Conservation (phyloP, 2,888 invertebrate species). For the Tillus elongatus region DNA sequence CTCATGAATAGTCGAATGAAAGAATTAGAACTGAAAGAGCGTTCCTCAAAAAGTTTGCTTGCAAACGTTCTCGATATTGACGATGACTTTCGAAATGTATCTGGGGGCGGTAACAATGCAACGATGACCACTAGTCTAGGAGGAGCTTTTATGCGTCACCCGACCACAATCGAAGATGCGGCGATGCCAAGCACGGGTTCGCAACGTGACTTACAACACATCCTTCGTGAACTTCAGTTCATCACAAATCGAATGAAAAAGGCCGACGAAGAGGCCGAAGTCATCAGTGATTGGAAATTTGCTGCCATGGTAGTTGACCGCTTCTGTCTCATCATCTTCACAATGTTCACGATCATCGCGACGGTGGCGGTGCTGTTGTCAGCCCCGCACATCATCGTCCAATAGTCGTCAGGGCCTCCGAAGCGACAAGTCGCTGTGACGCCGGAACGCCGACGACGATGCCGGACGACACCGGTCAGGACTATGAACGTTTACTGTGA, state of each 20-base stretch:
- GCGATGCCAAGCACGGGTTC: constrained; percentile 47
- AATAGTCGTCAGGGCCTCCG: constrained; percentile 53
- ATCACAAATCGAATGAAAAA: constrained; percentile 91
- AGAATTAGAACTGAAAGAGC: constrained; percentile 85
- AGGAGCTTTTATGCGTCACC: constrained; percentile 54
- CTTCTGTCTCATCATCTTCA: constrained; percentile 93
- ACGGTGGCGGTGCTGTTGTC: constrained; percentile 85
- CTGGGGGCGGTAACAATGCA: constrained; percentile 47
- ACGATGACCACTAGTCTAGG: constrained; percentile 38
- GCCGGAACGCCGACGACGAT: constrained; percentile 7
- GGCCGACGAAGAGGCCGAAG: constrained; percentile 86
- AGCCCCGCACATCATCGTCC: constrained; percentile 92
- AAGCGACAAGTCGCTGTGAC: constrained; percentile 4
- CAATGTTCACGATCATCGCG: constrained; percentile 86
- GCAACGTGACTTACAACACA: constrained; percentile 80
- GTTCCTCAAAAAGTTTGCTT: constrained; percentile 86
- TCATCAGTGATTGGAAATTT: constrained; percentile 96
- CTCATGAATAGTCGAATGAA: constrained; percentile 86
- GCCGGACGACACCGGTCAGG: constrained; percentile 17
- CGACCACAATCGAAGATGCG: constrained; percentile 68
- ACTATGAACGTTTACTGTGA: constrained; percentile 42
- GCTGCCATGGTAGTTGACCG: constrained; percentile 97
- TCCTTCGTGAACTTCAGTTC: constrained; percentile 87
- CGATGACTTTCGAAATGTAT: constrained; percentile 80
- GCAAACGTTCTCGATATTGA: constrained; percentile 95